Conservation (phyloP, 1,140 invertebrate genomes). For the Bemisia tabaci region DNA sequence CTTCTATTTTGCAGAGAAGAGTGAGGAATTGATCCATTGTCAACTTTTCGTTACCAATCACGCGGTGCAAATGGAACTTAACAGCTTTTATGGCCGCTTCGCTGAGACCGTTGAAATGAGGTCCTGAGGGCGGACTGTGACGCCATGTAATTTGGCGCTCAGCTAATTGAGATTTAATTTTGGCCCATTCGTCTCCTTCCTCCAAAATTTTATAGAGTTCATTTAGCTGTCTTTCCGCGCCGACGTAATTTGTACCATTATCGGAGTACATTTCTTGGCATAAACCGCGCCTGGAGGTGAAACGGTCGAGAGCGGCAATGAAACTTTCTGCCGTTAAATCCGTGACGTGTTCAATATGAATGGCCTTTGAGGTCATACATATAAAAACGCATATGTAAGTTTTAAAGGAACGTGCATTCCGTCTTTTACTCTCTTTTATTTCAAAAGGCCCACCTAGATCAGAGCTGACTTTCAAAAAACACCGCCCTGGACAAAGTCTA, state of each 20-base stretch:
- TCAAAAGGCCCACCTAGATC: background rate
- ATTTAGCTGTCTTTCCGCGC: background rate
- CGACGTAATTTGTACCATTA: constrained; percentile 29
- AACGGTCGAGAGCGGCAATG: constrained; percentile 28
- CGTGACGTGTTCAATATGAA: constrained; percentile 32
- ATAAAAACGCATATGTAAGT: constrained; percentile 32
- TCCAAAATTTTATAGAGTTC: background rate
- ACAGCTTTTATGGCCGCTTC: constrained; percentile 26
- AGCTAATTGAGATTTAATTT: background rate
- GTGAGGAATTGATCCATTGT: background rate
- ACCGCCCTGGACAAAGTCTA: background rate
- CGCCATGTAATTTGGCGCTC: constrained; percentile 19
- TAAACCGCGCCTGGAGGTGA: constrained; percentile 28
- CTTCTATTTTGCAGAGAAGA: background rate
- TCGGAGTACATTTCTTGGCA: constrained; percentile 26
- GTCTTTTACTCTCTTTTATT: constrained; percentile 19
- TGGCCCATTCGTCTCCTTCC: too few species aligned
- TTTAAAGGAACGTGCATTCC: constrained; percentile 25
- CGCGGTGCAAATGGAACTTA: constrained; percentile 25
- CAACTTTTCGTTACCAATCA: constrained; percentile 15
- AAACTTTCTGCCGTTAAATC: constrained; percentile 30
- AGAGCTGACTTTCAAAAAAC: background rate
- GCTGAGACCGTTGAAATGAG: constrained; percentile 28
- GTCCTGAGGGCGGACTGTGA: constrained; percentile 21
- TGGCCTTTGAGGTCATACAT: constrained; percentile 30